These are phyloP conservation scores for Galemys pyrenaicus DNA, from an alignment of 2,113 vertebrate genomes.

Conservation along the genomic window DNA sequence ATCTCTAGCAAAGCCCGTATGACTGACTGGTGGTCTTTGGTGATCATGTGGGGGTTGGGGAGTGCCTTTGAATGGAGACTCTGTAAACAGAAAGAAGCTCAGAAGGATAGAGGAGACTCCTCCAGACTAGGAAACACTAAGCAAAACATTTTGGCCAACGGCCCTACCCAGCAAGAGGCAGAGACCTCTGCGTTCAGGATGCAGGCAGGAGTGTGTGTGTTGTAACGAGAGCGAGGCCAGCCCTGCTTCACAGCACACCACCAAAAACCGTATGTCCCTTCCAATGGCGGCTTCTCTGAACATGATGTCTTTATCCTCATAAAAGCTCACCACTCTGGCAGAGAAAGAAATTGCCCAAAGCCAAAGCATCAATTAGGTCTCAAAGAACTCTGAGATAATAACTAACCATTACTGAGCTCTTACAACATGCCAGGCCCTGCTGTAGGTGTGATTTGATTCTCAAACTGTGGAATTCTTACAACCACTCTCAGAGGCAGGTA, in stretches of 20 bases:
- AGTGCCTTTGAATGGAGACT: not conserved
- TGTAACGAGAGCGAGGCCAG: not conserved
- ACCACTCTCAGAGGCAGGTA: not conserved
- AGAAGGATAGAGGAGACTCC: not conserved
- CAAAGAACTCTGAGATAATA: conserved; percentile 22
- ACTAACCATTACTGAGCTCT: conserved; percentile 9
- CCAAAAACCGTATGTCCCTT: not conserved
- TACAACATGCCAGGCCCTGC: not conserved
- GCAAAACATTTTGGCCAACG: not conserved
- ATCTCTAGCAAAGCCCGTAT: not conserved
- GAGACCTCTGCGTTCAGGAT: not conserved
- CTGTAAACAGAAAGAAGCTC: not conserved
- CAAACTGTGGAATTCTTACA: not conserved
- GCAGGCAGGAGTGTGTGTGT: not conserved
- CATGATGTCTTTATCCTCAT: not conserved
- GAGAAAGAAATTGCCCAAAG: conserved; percentile 49
- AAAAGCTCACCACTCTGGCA: conserved; percentile 13
- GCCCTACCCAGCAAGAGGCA: not conserved
- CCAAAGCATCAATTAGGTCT: conserved; percentile 7
- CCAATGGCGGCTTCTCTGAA: not conserved
- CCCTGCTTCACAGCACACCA: not conserved
- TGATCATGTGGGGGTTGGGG: not conserved
- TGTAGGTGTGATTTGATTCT: conserved; percentile 11
- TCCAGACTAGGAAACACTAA: not conserved
- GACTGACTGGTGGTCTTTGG: not conserved